These are phyloP conservation scores for Himalopsyche tibetana DNA, from an alignment of 2,888 invertebrate species.

Conservation along the genomic window DNA sequence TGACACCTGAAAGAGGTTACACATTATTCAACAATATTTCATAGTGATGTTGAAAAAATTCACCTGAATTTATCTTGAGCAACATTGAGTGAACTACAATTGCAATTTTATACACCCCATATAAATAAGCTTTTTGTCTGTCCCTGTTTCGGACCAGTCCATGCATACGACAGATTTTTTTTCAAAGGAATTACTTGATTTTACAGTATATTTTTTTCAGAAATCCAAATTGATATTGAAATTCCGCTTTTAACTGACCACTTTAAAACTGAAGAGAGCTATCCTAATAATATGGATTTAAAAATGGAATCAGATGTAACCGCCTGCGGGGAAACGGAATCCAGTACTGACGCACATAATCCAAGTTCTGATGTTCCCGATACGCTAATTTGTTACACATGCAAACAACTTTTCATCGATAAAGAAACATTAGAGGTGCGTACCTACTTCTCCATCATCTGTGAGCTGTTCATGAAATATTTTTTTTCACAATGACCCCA, in stretches of 20 bases:
- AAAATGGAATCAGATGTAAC: not conserved
- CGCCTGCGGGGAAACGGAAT: not conserved
- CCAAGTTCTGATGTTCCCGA: not conserved
- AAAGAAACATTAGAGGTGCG: conserved; percentile 8
- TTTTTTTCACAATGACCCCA: too few relatives aligned
- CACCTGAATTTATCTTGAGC: not conserved
- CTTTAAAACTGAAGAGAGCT: not conserved
- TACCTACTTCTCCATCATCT: not conserved
- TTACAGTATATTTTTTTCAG: not conserved
- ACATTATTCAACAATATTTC: too few relatives aligned
- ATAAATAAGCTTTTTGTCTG: not conserved
- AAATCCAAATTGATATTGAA: not conserved
- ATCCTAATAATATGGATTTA: not conserved
- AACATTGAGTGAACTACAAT: not conserved
- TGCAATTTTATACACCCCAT: not conserved
- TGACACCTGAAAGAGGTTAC: too few relatives aligned
- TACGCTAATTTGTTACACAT: not conserved
- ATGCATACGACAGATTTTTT: too few relatives aligned
- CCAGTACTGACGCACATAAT: not conserved
- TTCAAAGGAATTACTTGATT: not conserved
- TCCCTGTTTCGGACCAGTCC: not conserved
- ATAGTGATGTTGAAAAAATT: not conserved
- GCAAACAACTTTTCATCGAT: conserved; percentile 8
- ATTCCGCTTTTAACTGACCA: not conserved
- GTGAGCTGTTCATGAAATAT: too few relatives aligned